These are phyloP conservation scores for Actenoides hombroni DNA, from an alignment of 2,113 vertebrate genomes.

Conservation along the genomic window DNA sequence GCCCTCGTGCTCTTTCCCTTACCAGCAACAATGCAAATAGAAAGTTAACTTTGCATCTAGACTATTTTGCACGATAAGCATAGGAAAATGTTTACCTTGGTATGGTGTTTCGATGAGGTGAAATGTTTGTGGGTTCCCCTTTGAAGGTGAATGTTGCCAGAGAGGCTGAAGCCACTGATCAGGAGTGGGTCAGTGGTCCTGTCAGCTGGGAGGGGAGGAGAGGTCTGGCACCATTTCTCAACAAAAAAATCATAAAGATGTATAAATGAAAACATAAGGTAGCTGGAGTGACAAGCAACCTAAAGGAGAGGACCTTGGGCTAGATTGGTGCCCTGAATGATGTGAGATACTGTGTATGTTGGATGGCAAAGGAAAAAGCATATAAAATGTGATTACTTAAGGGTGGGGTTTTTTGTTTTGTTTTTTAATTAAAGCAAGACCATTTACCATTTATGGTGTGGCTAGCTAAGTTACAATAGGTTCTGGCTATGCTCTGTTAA, in stretches of 20 bases:
- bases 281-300: neutral
- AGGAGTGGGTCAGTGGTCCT: neutral
- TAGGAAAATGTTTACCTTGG: neutral
- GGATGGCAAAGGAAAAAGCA: neutral
- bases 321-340: neutral
- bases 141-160: neutral
- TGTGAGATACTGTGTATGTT: neutral
- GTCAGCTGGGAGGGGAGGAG: neutral
- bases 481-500: neutral
- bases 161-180: neutral
- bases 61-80: fast-evolving
- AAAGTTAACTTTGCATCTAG: neutral
- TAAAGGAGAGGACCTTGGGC: neutral
- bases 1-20: neutral
- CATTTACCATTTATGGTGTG: neutral
- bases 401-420: neutral
- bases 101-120: fast-evolving
- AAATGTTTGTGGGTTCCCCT: neutral
- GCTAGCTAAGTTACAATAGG: neutral
- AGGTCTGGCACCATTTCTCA: neutral
- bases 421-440: neutral
- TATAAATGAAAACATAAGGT: neutral
- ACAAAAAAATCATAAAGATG: neutral
- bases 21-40: fast-evolving
- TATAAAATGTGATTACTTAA: neutral